Percentiles rank a stretch among this genome's conserved stretches.
Conservation (phyloP, 1,140 invertebrate genomes). For the Megathymus violae region DNA sequence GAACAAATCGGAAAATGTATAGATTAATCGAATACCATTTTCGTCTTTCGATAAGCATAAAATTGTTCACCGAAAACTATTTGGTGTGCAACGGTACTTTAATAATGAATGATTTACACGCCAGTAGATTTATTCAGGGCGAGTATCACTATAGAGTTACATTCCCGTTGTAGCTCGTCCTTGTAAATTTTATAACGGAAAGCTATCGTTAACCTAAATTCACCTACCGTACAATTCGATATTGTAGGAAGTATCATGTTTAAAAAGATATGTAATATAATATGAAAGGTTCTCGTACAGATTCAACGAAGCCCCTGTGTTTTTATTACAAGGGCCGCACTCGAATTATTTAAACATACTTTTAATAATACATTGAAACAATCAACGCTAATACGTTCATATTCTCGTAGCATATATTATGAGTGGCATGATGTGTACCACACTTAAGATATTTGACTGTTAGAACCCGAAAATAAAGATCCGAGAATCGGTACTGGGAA, state of each 20-base stretch:
- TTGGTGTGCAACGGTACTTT: constrained; percentile 33
- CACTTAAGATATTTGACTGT: too few species aligned
- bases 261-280: too few species aligned
- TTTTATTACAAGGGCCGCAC: too few species aligned
- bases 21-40: constrained; percentile 7
- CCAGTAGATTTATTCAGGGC: constrained; percentile 62
- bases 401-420: too few species aligned
- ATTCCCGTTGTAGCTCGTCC: constrained; percentile 56
- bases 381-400: too few species aligned
- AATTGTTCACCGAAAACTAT: constrained; percentile 14
- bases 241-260: constrained; percentile 3
- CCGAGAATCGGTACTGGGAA: too few species aligned
- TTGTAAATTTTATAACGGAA: constrained; percentile 52
- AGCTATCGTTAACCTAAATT: constrained; percentile 44
- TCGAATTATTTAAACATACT: too few species aligned
- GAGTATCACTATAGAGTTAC: constrained; percentile 35
- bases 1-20: not conserved
- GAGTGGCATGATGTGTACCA: too few species aligned
- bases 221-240: constrained; percentile 6
- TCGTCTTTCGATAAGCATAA: constrained; percentile 6
- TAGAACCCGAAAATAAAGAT: too few species aligned
- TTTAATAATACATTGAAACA: too few species aligned
- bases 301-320: too few species aligned
- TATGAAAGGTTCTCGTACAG: too few species aligned
- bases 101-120: constrained; percentile 41